Evolutionary conservation across 2,113 vertebrate genomes (phyloP).

Genomic region (Tiliqua scincoides): DNA sequence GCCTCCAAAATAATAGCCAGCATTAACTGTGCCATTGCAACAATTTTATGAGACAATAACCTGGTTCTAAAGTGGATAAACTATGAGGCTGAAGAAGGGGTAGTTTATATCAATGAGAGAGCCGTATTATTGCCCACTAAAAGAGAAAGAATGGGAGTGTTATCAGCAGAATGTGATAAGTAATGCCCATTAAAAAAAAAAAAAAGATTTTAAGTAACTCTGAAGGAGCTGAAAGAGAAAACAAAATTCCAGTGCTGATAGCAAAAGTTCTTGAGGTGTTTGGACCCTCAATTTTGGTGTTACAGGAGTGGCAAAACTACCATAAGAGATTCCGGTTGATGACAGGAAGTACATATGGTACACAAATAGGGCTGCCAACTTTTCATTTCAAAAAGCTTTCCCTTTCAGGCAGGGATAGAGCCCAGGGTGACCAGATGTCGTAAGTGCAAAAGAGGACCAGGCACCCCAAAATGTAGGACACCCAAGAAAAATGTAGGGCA

Average conservation of each 20-base stretch:
- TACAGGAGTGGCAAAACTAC: slow-evolving; percentile 7
- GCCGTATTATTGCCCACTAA: slow-evolving; percentile 62
- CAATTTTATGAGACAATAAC: slow-evolving; percentile 69
- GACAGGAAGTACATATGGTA: not conserved
- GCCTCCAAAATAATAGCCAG: slow-evolving; percentile 63
- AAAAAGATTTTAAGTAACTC: slow-evolving; percentile 45
- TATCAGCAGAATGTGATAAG: slow-evolving; percentile 54
- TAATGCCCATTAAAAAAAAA: slow-evolving; percentile 40
- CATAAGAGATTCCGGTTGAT: not conserved
- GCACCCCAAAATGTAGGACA: no score
- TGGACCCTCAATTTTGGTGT: slow-evolving; percentile 5
- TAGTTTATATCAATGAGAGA: slow-evolving; percentile 63
- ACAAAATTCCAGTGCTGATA: slow-evolving; percentile 24
- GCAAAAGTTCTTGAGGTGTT: slow-evolving; percentile 10
- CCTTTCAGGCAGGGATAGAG: not conserved
- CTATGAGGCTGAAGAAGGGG: slow-evolving; percentile 48
- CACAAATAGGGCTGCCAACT: not conserved
- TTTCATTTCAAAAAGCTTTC: slow-evolving; percentile 8
- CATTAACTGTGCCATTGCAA: slow-evolving; percentile 64
- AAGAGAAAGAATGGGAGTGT: slow-evolving; percentile 44
- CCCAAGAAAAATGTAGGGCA: no score
- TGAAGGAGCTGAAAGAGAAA: not conserved
- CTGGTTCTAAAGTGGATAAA: slow-evolving; percentile 65
- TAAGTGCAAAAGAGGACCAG: no score
- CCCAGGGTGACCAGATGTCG: no score